Percentiles rank a stretch among this genome's conserved stretches.
phyloP scores from a whole-genome alignment of 37 sponge, comb jelly and placozoan genomes.

The Aplysina aerophoba region DNA sequence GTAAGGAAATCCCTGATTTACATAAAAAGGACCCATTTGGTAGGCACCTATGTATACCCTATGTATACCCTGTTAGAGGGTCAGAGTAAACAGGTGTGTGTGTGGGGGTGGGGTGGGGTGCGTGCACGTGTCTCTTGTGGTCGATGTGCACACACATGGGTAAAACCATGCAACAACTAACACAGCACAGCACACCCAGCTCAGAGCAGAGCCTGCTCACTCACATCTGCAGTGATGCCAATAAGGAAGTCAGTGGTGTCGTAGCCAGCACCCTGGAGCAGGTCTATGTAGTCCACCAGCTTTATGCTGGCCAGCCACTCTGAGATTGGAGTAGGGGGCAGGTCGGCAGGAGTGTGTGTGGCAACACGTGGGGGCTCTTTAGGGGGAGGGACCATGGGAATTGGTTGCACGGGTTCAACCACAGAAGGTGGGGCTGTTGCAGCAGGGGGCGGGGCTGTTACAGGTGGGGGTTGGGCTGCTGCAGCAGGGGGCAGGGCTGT shows the following conservation, averaged over 20 bases:
- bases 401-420: not conserved
- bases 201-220: not conserved
- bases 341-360: conserved; percentile 24
- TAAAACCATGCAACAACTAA: too few species aligned
- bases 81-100: too few species aligned
- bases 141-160: too few species aligned
- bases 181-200: too few species aligned
- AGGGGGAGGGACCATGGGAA: not conserved
- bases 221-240: conserved; percentile 68
- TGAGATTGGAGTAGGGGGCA: conserved; percentile 45
- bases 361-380: not conserved
- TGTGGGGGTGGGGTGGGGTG: too few species aligned
- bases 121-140: too few species aligned
- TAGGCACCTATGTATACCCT: too few species aligned
- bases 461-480: not conserved
- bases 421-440: not conserved
- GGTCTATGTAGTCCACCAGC: conserved; percentile 61
- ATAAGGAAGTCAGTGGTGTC: conserved; percentile 71
- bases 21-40: too few species aligned
- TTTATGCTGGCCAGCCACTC: conserved; percentile 79
- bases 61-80: too few species aligned
- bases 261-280: conserved; percentile 70
- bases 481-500: not conserved
- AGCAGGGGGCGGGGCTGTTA: not conserved
- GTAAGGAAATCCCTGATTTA: too few species aligned